Conservation (phyloP, 2,797 vertebrate genomes). For the Anisognathus igniventris region DNA sequence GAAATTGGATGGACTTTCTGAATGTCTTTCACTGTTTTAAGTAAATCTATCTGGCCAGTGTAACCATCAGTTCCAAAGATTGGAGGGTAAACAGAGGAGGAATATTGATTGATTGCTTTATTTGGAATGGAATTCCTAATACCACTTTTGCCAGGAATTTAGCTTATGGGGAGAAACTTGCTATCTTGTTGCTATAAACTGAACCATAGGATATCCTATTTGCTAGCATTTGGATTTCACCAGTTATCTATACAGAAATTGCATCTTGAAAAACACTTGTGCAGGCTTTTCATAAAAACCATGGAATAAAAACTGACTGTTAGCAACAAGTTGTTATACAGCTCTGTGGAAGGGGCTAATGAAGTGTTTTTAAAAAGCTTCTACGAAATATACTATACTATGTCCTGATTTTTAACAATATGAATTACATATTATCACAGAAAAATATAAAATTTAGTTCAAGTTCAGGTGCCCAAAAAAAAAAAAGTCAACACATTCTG, state of each 20-base stretch:
- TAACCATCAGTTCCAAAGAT: slow-evolving; percentile 71
- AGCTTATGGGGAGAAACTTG: slow-evolving; percentile 29
- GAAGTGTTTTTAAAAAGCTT: background rate
- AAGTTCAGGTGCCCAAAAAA: background rate
- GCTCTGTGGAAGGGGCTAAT: background rate
- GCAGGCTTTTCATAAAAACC: background rate
- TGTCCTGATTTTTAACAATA: background rate
- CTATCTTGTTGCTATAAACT: slow-evolving; percentile 34
- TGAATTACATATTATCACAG: background rate
- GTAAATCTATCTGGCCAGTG: slow-evolving; percentile 71
- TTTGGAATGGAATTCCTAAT: slow-evolving; percentile 68
- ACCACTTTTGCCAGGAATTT: slow-evolving; percentile 51
- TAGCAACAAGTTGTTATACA: background rate
- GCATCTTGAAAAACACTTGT: background rate
- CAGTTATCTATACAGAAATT: background rate
- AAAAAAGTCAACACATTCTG: background rate
- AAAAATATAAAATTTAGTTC: background rate
- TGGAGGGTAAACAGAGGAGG: slow-evolving; percentile 68
- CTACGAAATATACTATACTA: background rate
- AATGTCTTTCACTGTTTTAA: slow-evolving; percentile 76
- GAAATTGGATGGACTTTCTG: slow-evolving; percentile 78
- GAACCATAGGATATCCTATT: slow-evolving; percentile 33
- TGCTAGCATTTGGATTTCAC: background rate
- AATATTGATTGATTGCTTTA: slow-evolving; percentile 77
- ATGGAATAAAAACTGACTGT: background rate